A percentile compares a stretch with the other conserved stretches of the same genome.
phyloP scores from a whole-genome alignment of 2,888 invertebrate species.

The Drepana falcataria region DNA sequence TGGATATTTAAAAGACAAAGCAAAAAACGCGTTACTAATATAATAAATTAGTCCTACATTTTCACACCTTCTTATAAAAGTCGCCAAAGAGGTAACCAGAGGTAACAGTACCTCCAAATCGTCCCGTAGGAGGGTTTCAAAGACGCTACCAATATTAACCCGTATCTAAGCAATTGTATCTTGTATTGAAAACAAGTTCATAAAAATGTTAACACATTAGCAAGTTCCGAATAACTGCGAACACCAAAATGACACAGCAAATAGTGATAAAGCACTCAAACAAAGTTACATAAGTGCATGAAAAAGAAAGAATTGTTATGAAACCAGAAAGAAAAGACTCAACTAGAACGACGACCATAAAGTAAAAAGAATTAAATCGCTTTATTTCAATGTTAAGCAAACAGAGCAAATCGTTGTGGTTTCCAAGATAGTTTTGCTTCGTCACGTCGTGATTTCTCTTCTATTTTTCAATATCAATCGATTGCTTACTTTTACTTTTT shows the following conservation, averaged over 20 bases:
- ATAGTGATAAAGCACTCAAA: not conserved
- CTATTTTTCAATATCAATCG: conserved; percentile 7
- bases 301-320: conserved; percentile 10
- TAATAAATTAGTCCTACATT: too few relatives aligned
- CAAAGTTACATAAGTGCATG: conserved; percentile 2
- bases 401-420: conserved; percentile 35
- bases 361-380: conserved; percentile 30
- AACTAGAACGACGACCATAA: conserved; percentile 17
- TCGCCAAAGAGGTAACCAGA: too few relatives aligned
- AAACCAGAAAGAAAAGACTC: conserved; percentile 14
- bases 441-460: conserved; percentile 17
- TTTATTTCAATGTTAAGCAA: conserved; percentile 36
- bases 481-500: conserved; percentile 9
- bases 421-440: conserved; percentile 7
- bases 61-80: too few relatives aligned
- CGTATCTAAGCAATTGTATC: too few relatives aligned
- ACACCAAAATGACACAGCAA: not conserved
- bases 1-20: conserved; percentile 1
- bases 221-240: not conserved
- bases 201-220: too few relatives aligned
- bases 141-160: too few relatives aligned
- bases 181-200: not conserved
- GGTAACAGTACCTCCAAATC: too few relatives aligned
- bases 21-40: not conserved
- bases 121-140: too few relatives aligned